Base-by-base conservation (phyloP, 2,113 vertebrate species). In the Hydrochoerus hydrochaeris region DNA sequence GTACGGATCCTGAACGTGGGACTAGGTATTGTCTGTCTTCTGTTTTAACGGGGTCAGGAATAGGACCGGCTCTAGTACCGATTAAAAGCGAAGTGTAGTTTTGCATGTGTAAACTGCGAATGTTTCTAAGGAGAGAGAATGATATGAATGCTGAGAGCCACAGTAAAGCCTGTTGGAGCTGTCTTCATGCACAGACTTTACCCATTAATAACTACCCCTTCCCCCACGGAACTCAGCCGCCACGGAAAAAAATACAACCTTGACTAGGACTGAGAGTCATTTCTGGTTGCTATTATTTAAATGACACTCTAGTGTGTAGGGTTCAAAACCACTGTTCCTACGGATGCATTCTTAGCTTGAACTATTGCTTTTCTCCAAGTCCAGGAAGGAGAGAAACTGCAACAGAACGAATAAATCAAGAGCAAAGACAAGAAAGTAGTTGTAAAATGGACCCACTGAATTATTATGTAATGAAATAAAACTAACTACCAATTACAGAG, bases 381-480 rank as follows among this genome's bases (percentile, higher is more conserved):
- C 60, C n/a, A 44, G 32, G 69, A 4, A 90, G 12, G 12, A 82
- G 52, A 30, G 38, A 91, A 90, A 73, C 28, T 85, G n/a, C 38
- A 35, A 19, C 7, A 41, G 10, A 77, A 46, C 58, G 24, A 82
- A 83, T 78, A 86, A 86, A n/a, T 65, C 52, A 65, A 84, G 7
- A n/a, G 46, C 7, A 88, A 83, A 84, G 46, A n/a, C n/a, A 88
- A 94, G 69, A 80, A 85, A 88, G 26, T 16, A 5, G 11, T 17
- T 85, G 44, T 90, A 81, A 92, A 90, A 71, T 78, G 77, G 57
- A 82, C 62, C 44, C 49, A 83, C 49, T 67, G 41, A 89, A 85
- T 90, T 90, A 38, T 63, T 80, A 63, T 75, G 35, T 57, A 60
- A 28, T 49, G n/a, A 96, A 95, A 85, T 85, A 88, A 78, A 95